These are phyloP conservation scores for Euglossa dilemma DNA, from an alignment of 1,140 invertebrate genomes.

Conservation along the genomic window DNA sequence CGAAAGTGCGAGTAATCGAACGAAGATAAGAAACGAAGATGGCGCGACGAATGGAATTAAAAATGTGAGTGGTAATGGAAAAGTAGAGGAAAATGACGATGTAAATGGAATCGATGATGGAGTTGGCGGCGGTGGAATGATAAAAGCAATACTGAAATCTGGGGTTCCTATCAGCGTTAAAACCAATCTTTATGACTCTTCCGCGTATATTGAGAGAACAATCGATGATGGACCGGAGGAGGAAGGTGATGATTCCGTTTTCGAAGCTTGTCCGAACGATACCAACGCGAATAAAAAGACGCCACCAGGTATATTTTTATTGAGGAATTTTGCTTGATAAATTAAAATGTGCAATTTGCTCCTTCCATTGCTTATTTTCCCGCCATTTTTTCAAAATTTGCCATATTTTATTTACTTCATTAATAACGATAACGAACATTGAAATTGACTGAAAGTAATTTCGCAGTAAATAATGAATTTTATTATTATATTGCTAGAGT, in stretches of 20 bases:
- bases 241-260: constrained; percentile 80
- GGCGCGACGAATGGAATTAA: not conserved
- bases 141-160: constrained; percentile 34
- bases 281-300: constrained; percentile 56
- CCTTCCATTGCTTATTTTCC: not conserved
- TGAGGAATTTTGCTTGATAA: not conserved
- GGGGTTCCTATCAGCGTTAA: constrained; percentile 27
- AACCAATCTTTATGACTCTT: constrained; percentile 64
- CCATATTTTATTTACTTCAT: not conserved
- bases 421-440: not conserved
- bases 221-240: constrained; percentile 76
- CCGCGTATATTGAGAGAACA: constrained; percentile 75
- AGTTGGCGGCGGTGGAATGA: not conserved
- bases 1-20: not conserved
- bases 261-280: constrained; percentile 70
- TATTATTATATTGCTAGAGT: not conserved
- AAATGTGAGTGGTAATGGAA: not conserved
- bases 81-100: not conserved
- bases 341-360: not conserved
- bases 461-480: not conserved
- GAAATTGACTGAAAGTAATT: not conserved
- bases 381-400: not conserved
- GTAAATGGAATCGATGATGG: not conserved
- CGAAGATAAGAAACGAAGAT: not conserved
- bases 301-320: constrained; percentile 61